A percentile compares a stretch with the other conserved stretches of the same genome.
These are phyloP conservation scores for Prenolepis imparis DNA, from an alignment of 2,888 invertebrate species.

Conservation along the genomic window DNA sequence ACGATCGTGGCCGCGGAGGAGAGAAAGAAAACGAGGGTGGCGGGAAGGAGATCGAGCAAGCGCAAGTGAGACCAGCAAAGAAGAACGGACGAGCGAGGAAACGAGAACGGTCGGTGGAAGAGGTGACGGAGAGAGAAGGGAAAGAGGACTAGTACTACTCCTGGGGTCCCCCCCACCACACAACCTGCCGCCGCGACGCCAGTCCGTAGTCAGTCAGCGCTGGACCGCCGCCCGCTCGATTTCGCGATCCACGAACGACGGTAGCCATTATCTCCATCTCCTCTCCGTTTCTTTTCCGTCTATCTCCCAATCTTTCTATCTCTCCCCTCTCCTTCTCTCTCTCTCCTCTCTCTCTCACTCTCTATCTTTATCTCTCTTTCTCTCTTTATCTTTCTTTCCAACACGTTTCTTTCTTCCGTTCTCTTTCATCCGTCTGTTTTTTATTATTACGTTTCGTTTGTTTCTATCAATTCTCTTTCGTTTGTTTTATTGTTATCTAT, in stretches of 20 bases:
- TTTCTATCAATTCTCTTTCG: conserved; percentile 16
- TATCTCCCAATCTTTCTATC: conserved; percentile 64
- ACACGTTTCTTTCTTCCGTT: conserved; percentile 10
- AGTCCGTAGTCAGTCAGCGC: conserved; percentile 86
- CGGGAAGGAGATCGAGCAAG: conserved; percentile 52
- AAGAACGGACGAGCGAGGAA: conserved; percentile 71
- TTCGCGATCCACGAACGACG: conserved; percentile 80
- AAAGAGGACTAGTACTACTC: conserved; percentile 76
- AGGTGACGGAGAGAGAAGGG: conserved; percentile 70
- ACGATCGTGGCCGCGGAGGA: conserved; percentile 45
- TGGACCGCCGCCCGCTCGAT: conserved; percentile 86
- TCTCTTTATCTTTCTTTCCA: conserved; percentile 4
- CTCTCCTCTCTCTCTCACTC: conserved; percentile 43
- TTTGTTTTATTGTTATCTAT: conserved; percentile 30
- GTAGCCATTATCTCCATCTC: conserved; percentile 72
- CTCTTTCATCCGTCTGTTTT: background rate
- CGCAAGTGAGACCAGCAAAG: conserved; percentile 62
- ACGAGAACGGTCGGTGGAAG: conserved; percentile 62
- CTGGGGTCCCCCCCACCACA: conserved; percentile 80
- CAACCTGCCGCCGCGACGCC: conserved; percentile 83
- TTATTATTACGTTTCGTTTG: background rate
- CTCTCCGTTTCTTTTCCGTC: conserved; percentile 55
- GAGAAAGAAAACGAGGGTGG: conserved; percentile 55
- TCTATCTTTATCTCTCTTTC: background rate
- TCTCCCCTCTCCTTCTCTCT: conserved; percentile 61